Conservation (phyloP, 1,140 invertebrate genomes). For the Psix sp. region DNA sequence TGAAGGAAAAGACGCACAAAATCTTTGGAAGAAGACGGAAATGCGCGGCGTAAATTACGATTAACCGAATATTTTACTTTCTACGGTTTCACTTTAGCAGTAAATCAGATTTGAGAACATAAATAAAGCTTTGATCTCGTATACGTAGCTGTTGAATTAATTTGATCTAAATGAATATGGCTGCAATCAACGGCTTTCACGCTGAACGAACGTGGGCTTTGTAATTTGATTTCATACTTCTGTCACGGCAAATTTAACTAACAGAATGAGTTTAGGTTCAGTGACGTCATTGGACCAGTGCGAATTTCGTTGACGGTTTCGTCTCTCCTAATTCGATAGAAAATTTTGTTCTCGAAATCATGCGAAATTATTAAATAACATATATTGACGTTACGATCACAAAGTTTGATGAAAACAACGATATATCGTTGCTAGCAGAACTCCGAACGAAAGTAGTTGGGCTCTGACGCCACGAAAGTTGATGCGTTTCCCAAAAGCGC, state of each 20-base stretch:
- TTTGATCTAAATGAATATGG: conserved; percentile 63
- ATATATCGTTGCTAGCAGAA: conserved; percentile 29
- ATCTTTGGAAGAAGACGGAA: background rate
- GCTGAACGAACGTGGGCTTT: conserved; percentile 62
- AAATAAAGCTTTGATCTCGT: conserved; percentile 62
- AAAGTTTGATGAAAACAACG: conserved; percentile 48
- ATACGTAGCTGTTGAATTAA: conserved; percentile 61
- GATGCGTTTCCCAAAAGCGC: too few species aligned
- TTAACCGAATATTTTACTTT: conserved; percentile 55
- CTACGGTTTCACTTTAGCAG: conserved; percentile 52
- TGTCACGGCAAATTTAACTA: conserved; percentile 62
- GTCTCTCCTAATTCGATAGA: conserved; percentile 55
- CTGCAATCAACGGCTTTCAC: conserved; percentile 63
- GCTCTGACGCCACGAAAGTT: conserved; percentile 8
- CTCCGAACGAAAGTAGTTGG: conserved; percentile 12
- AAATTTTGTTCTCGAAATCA: conserved; percentile 50
- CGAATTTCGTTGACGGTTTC: conserved; percentile 54
- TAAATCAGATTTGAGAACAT: conserved; percentile 58
- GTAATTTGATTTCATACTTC: conserved; percentile 63
- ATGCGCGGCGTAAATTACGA: conserved; percentile 29
- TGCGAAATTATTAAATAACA: conserved; percentile 55
- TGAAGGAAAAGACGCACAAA: too few species aligned
- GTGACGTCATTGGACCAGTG: conserved; percentile 54
- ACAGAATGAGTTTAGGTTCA: conserved; percentile 61
- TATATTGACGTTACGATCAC: conserved; percentile 48